phyloP scores from a whole-genome alignment of 92 coral and sea anemone genomes.

The Pocillopora meandrina region DNA sequence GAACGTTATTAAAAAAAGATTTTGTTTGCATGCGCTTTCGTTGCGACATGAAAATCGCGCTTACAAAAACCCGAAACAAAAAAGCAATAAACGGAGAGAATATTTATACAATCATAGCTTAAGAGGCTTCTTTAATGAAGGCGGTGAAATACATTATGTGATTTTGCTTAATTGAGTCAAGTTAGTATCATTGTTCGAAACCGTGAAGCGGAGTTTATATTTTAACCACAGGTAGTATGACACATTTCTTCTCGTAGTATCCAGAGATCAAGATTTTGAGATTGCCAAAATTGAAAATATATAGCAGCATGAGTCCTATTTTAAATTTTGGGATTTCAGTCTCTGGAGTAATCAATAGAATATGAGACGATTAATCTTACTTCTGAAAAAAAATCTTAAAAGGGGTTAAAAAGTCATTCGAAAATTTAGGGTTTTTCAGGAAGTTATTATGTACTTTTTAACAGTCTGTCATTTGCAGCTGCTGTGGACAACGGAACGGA shows the following conservation, averaged over 20 bases:
- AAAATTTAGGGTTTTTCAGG: not conserved
- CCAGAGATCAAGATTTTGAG: not conserved
- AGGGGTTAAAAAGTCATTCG: not conserved
- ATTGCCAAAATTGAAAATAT: not conserved
- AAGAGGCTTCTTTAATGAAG: not conserved
- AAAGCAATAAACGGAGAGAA: not conserved
- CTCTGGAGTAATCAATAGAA: too few species aligned
- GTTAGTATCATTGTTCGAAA: conserved; percentile 3
- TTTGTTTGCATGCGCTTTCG: conserved; percentile 7
- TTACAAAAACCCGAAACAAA: conserved; percentile 26
- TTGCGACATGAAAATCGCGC: conserved; percentile 47
- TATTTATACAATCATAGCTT: conserved; percentile 19
- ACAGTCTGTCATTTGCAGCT: too few species aligned
- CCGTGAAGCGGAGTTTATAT: not conserved
- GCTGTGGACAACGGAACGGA: too few species aligned
- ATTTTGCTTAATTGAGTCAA: conserved; percentile 9
- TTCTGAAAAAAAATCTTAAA: not conserved
- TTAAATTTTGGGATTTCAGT: conserved; percentile 2
- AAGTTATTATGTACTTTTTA: too few species aligned
- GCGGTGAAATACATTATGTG: conserved; percentile 9
- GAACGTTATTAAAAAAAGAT: conserved; percentile 1
- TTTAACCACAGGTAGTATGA: not conserved
- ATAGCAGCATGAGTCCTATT: conserved; percentile 19
- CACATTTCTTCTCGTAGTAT: not conserved
- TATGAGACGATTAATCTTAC: too few species aligned